Evolutionary conservation across 2,797 vertebrate genomes (phyloP), one percentile per base, ranked within the genome.

Genomic region (Onychomys arenicola): DNA sequence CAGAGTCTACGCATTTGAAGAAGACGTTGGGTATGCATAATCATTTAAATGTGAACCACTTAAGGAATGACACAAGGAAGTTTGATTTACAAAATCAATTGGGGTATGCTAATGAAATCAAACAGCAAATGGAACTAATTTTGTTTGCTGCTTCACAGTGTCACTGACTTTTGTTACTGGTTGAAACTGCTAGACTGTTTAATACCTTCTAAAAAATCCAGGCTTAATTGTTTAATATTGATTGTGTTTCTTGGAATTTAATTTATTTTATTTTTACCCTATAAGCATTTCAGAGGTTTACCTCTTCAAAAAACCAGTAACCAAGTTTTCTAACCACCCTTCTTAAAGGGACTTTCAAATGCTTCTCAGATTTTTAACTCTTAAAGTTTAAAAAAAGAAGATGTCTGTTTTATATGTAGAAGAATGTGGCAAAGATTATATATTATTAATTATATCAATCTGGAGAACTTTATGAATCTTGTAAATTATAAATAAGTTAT

Each of bases 141-240:
- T 92, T 94, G 34, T 93, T 87, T 75, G n/a, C 75, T 89, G 61
- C 23, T 83, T 71, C 92, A 81, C 49, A 73, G 23, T 90, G n/a
- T 67, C 49, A 94, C 57, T 93, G 73, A 71, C 91, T 97, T 93
- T 92, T 80, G 6, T 93, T 96, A 49, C 57, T 90, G 76, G 19
- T 75, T 95, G 90, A 96, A 96, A 94, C n/a, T 95, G 16, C 7
- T 29, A 61, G 63, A 82, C 65, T 89, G 14, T 81, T 89, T 19
- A 93, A 89, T 93, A 29, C 4, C 16, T 95, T 91, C 67, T 27
- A 89, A 95, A 88, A 94, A 95, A 90, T 93, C 40, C 16, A 89
- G 83, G 32, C 65, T 88, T 96, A 95, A 90, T 93, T 97, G 40
- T 89, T 96, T 94, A 86, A 95, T 94, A 91, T 96, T 93, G 90